Evolutionary conservation across 2,888 invertebrate genomes (phyloP).

Genomic region (Archaeoteleia sp.): DNA sequence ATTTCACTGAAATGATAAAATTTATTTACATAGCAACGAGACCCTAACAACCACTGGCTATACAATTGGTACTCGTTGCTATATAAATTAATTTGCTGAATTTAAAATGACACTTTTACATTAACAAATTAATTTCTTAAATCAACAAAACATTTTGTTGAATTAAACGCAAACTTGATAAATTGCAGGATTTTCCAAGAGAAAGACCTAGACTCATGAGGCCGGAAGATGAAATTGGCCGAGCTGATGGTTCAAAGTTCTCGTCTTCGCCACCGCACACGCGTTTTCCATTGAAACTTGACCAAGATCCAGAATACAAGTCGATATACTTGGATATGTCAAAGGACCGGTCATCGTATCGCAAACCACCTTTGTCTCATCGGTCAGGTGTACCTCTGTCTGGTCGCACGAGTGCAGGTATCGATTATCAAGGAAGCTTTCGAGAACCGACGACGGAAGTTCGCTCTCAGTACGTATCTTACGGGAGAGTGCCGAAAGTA

Average conservation of each 20-base stretch:
- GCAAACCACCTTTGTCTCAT: conserved; percentile 61
- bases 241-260: conserved; percentile 69
- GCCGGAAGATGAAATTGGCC: conserved; percentile 71
- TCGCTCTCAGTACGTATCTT: conserved; percentile 65
- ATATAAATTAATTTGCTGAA: too few species aligned
- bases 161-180: too few species aligned
- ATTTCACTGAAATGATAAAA: too few species aligned
- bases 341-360: conserved; percentile 61
- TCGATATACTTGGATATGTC: conserved; percentile 65
- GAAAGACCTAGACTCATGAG: conserved; percentile 73
- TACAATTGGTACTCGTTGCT: too few species aligned
- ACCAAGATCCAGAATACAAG: conserved; percentile 74
- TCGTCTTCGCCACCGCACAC: conserved; percentile 53
- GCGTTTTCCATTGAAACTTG: conserved; percentile 68
- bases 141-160: too few species aligned
- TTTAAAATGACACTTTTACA: too few species aligned
- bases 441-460: conserved; percentile 63
- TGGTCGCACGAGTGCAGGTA: conserved; percentile 47
- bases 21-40: too few species aligned
- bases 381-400: conserved; percentile 56
- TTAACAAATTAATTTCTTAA: too few species aligned
- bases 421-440: conserved; percentile 27
- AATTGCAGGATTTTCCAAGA: conserved; percentile 75
- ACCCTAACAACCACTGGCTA: too few species aligned
- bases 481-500: conserved; percentile 65